phyloP scores from a whole-genome alignment of 2,113 vertebrate species.

The Steatornis caripensis region DNA sequence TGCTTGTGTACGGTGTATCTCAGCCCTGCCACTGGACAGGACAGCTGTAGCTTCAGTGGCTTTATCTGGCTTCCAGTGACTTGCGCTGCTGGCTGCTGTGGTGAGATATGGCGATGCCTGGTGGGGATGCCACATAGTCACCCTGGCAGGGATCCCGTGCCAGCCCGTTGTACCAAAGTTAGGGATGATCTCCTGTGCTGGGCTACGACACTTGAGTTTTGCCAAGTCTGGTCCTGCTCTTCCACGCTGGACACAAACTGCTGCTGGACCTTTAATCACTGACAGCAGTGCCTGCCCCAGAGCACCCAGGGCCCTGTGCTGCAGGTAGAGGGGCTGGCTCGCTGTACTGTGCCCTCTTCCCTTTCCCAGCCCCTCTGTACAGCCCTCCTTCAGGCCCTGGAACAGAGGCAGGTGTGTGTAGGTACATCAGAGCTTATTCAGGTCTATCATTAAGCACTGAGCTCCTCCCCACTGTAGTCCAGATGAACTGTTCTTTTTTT shows the following conservation, averaged over 20 bases:
- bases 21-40: not conserved
- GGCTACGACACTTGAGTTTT: not conserved
- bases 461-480: not conserved
- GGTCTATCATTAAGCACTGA: not conserved
- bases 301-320: not conserved
- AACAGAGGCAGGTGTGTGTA: not conserved
- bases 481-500: not conserved
- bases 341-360: not conserved
- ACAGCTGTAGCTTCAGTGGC: not conserved
- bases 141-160: not conserved
- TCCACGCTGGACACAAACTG: rapidly evolving
- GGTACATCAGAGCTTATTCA: not conserved
- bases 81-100: no score
- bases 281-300: not conserved
- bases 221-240: not conserved
- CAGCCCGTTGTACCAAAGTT: not conserved
- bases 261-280: no score
- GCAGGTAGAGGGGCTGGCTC: not conserved
- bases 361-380: rapidly evolving
- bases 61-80: not conserved
- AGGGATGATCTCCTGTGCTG: not conserved
- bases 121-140: not conserved
- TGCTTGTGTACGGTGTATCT: not conserved
- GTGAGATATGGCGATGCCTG: not conserved
- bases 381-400: not conserved